A percentile compares a stretch with the other conserved stretches of the same genome.
These are phyloP conservation scores for Thera britannica DNA, from an alignment of 2,888 invertebrate genomes.

Conservation along the genomic window DNA sequence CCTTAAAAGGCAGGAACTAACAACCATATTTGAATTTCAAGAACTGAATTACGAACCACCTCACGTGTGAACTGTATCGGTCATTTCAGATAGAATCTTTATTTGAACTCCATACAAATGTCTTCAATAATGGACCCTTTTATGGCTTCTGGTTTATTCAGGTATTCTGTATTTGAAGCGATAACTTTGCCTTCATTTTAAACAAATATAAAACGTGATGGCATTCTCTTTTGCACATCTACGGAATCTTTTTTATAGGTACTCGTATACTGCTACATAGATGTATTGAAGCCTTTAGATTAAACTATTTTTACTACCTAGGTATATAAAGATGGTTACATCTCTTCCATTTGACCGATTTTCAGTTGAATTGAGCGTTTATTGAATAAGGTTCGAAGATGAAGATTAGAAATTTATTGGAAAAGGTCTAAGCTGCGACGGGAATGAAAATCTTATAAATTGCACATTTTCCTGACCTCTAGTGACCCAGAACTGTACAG, in stretches of 20 bases:
- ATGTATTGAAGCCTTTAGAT: not conserved
- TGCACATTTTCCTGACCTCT: slow-evolving; percentile 47
- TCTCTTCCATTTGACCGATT: slow-evolving; percentile 42
- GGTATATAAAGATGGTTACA: not conserved
- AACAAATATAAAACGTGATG: not conserved
- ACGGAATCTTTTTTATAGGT: too few relatives aligned
- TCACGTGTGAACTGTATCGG: slow-evolving; percentile 40
- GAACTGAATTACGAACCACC: slow-evolving; percentile 29
- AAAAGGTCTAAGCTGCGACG: slow-evolving; percentile 49
- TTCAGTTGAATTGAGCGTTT: slow-evolving; percentile 45
- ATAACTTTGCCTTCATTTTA: not conserved
- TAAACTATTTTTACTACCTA: not conserved
- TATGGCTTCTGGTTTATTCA: slow-evolving; percentile 1
- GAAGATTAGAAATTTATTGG: slow-evolving; percentile 60
- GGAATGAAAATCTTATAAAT: slow-evolving; percentile 50
- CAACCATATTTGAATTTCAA: slow-evolving; percentile 42
- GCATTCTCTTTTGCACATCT: not conserved
- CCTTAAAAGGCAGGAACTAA: slow-evolving; percentile 34
- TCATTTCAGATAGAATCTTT: slow-evolving; percentile 24
- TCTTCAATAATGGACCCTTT: slow-evolving; percentile 1
- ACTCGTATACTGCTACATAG: too few relatives aligned
- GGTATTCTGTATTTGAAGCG: slow-evolving; percentile 1
- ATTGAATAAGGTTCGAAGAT: slow-evolving; percentile 55
- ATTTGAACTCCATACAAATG: slow-evolving; percentile 17
- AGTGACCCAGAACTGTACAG: slow-evolving; percentile 1